Percentiles rank a stretch among this genome's conserved stretches.
Conservation (phyloP, 1,140 invertebrate genomes). For the Maconellicoccus hirsutus region DNA sequence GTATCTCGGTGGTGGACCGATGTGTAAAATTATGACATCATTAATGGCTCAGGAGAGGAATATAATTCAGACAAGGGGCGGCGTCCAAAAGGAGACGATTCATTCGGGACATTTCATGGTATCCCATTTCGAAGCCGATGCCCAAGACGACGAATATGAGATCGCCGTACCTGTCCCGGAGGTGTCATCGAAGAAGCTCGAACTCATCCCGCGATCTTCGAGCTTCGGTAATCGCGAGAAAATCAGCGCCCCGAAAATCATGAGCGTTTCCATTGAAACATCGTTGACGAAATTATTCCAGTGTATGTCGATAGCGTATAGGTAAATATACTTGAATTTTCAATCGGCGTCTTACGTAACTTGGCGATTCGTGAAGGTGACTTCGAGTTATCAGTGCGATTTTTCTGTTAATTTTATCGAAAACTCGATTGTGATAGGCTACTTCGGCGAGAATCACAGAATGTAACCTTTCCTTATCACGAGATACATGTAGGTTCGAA, state of each 20-base stretch:
- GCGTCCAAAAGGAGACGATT: slow-evolving; percentile 56
- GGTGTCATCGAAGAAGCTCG: slow-evolving; percentile 37
- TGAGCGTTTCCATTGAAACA: slow-evolving; percentile 71
- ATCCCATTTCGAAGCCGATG: slow-evolving; percentile 87
- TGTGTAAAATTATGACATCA: slow-evolving; percentile 1
- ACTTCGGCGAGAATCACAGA: neutral
- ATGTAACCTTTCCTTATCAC: neutral
- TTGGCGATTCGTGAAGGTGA: neutral
- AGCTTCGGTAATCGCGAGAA: slow-evolving; percentile 27
- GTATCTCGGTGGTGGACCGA: neutral
- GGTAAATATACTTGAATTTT: slow-evolving; percentile 45
- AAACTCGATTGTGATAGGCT: neutral
- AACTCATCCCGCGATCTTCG: slow-evolving; percentile 30
- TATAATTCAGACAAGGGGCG: neutral
- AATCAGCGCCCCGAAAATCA: slow-evolving; percentile 33
- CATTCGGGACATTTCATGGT: slow-evolving; percentile 98
- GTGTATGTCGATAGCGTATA: slow-evolving; percentile 93
- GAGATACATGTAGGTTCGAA: neutral
- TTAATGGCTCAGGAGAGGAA: slow-evolving; percentile 13
- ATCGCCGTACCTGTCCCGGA: slow-evolving; percentile 64
- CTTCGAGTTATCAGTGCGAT: slow-evolving; percentile 10
- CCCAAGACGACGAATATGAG: slow-evolving; percentile 76
- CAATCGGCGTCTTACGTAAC: neutral
- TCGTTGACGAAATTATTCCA: slow-evolving; percentile 90
- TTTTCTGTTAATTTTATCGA: slow-evolving; percentile 2